Evolutionary conservation across 2,888 invertebrate species (phyloP).

Genomic region (Scaeva pyrastri): DNA sequence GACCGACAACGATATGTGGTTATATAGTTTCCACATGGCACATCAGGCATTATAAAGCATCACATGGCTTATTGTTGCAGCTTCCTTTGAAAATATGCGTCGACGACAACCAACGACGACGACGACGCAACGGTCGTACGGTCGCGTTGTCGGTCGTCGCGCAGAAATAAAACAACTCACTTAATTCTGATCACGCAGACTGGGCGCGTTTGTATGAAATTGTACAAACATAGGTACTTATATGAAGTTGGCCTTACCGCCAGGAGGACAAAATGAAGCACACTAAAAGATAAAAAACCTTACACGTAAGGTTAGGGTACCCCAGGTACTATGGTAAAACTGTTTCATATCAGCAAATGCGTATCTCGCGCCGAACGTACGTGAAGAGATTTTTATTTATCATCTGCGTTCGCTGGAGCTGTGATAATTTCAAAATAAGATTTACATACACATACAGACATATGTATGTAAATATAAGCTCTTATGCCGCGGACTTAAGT

Average conservation of each 20-base stretch:
- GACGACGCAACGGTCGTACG: background rate
- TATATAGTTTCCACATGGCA: slow-evolving; percentile 61
- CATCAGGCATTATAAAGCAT: slow-evolving; percentile 38
- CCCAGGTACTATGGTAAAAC: background rate
- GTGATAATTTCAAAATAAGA: slow-evolving; percentile 59
- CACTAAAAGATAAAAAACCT: slow-evolving; percentile 54
- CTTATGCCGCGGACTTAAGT: background rate
- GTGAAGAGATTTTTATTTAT: slow-evolving; percentile 72
- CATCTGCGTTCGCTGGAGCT: slow-evolving; percentile 4
- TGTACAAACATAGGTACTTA: slow-evolving; percentile 40
- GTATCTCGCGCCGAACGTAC: slow-evolving; percentile 69
- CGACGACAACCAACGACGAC: slow-evolving; percentile 12
- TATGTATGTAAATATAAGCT: no score
- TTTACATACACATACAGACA: background rate
- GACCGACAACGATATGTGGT: no score
- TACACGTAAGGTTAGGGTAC: slow-evolving; percentile 68
- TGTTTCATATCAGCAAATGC: slow-evolving; percentile 60
- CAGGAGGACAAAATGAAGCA: background rate
- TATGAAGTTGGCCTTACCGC: slow-evolving; percentile 41
- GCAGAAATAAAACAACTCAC: slow-evolving; percentile 41
- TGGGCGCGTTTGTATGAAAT: slow-evolving; percentile 72
- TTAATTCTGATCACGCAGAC: slow-evolving; percentile 75
- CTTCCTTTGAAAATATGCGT: slow-evolving; percentile 71
- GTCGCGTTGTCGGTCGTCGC: background rate
- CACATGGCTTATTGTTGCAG: slow-evolving; percentile 63